Evolutionary conservation across 1,140 invertebrate species (phyloP).

Genomic region (Chelonus insularis): DNA sequence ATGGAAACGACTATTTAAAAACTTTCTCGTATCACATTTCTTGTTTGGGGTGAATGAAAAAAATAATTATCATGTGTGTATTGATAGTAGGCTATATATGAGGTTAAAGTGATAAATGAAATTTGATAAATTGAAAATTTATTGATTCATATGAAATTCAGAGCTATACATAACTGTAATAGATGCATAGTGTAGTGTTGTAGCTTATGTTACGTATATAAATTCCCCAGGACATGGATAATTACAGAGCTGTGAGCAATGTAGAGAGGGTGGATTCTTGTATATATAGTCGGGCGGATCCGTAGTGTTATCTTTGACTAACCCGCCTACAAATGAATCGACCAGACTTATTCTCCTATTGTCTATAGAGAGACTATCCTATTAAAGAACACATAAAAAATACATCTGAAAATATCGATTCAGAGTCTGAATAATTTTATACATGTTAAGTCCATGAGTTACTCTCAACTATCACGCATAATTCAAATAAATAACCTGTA

Average conservation of each 20-base stretch:
- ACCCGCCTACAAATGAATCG: constrained; percentile 39
- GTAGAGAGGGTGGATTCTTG: constrained; percentile 44
- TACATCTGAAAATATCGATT: background rate
- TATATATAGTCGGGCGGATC: constrained; percentile 38
- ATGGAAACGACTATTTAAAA: no score
- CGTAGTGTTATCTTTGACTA: constrained; percentile 39
- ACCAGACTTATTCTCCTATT: constrained; percentile 43
- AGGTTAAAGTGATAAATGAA: no score
- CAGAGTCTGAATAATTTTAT: background rate
- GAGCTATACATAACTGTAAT: background rate
- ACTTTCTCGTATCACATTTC: no score
- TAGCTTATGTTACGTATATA: constrained; percentile 10
- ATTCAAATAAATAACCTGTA: constrained; percentile 26
- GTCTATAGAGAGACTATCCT: no score
- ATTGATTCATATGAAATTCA: no score
- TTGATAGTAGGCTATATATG: no score
- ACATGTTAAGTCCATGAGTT: background rate
- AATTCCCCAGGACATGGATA: constrained; percentile 41
- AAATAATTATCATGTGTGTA: no score
- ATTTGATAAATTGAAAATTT: no score
- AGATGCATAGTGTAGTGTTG: background rate
- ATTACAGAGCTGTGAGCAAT: constrained; percentile 46
- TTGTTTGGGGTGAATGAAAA: no score
- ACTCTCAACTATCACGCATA: constrained; percentile 5
- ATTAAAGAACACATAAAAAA: background rate